Conservation (phyloP, 1,140 invertebrate genomes). For the Diorhabda carinulata region DNA sequence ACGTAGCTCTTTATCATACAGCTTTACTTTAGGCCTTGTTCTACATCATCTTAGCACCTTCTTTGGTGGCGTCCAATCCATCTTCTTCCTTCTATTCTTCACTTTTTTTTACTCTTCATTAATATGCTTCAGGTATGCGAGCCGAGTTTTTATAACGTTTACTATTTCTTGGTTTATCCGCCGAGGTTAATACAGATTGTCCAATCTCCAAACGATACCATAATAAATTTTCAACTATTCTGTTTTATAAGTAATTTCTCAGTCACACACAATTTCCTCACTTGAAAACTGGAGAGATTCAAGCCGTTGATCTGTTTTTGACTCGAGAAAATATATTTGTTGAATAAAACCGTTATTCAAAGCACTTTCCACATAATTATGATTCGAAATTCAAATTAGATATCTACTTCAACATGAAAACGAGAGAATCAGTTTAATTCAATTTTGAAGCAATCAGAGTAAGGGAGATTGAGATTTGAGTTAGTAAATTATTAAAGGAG, state of each 20-base stretch:
- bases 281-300: not conserved
- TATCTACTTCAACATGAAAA: not conserved
- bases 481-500: not conserved
- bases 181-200: too few relatives aligned
- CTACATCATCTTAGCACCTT: too few relatives aligned
- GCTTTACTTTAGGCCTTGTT: too few relatives aligned
- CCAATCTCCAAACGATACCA: not conserved
- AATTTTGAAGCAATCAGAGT: slow-evolving; percentile 2
- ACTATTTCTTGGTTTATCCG: too few relatives aligned
- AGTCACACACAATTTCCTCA: not conserved
- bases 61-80: too few relatives aligned
- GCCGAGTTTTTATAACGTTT: too few relatives aligned
- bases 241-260: not conserved
- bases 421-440: not conserved
- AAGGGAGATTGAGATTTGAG: not conserved
- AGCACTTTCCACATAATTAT: not conserved
- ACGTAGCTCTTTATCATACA: too few relatives aligned
- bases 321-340: not conserved
- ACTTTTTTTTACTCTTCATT: too few relatives aligned
- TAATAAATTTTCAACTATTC: not conserved
- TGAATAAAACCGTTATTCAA: not conserved
- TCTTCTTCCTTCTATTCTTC: too few relatives aligned
- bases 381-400: not conserved
- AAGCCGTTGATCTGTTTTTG: not conserved
- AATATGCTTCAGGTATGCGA: too few relatives aligned